Conservation (phyloP, 2,797 vertebrate genomes). For the Fistularia commersonii region DNA sequence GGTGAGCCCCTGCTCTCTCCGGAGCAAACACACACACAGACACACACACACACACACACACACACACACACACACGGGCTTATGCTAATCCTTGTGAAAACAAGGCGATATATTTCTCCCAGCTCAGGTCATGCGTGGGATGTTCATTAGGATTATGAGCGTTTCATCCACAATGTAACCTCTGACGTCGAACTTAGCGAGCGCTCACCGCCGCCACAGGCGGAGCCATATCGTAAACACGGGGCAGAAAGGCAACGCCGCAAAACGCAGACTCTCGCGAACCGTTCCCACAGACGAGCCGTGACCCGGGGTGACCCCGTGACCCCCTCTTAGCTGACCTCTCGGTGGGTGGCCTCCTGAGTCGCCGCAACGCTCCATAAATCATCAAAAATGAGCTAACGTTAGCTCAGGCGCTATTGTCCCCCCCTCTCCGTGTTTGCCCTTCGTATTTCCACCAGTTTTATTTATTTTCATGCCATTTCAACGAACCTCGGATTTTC, state of each 20-base stretch:
- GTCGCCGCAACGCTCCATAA: slow-evolving; percentile 35
- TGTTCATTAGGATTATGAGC: slow-evolving; percentile 65
- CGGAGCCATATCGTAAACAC: background rate
- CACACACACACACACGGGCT: slow-evolving; percentile 46
- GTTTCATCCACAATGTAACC: slow-evolving; percentile 53
- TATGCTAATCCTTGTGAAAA: slow-evolving; percentile 70
- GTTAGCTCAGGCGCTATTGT: slow-evolving; percentile 18
- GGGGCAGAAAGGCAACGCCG: no score
- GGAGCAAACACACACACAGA: slow-evolving; percentile 29
- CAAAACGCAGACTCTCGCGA: slow-evolving; percentile 16
- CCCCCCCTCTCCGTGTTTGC: no score
- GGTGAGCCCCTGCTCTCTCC: slow-evolving; percentile 21
- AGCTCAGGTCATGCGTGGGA: slow-evolving; percentile 51
- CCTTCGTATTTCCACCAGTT: no score
- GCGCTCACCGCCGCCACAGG: slow-evolving; percentile 6
- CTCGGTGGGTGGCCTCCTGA: slow-evolving; percentile 67
- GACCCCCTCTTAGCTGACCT: slow-evolving; percentile 54
- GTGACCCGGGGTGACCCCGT: slow-evolving; percentile 48
- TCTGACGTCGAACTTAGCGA: slow-evolving; percentile 37
- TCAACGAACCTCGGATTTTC: no score
- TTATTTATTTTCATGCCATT: no score
- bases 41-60: slow-evolving; percentile 16
- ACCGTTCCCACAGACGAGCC: slow-evolving; percentile 55
- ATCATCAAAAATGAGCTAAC: slow-evolving; percentile 27
- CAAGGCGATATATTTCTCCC: slow-evolving; percentile 65